Percentiles rank a stretch among this genome's conserved stretches.
Evolutionary conservation across 2,113 vertebrate genomes (phyloP).

Genomic region (Pogona vitticeps): DNA sequence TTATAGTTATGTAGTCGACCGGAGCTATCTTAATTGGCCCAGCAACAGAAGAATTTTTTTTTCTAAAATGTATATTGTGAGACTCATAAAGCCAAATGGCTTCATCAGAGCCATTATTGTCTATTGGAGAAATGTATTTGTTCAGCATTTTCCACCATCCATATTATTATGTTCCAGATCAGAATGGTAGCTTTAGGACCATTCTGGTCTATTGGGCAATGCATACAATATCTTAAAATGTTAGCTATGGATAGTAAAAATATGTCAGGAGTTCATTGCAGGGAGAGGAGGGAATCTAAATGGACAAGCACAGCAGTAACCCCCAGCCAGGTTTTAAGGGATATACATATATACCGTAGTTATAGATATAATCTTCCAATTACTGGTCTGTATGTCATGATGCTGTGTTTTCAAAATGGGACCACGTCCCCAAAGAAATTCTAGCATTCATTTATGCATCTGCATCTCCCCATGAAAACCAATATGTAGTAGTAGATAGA

Average conservation of each 20-base stretch:
- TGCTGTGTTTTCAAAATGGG: conserved; percentile 35
- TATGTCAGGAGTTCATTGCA: conserved; percentile 64
- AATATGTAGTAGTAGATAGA: no score
- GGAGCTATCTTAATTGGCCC: conserved; percentile 66
- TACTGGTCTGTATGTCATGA: conserved; percentile 11
- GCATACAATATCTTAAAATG: conserved; percentile 48
- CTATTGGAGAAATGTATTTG: conserved; percentile 58
- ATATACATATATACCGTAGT: conserved; percentile 31
- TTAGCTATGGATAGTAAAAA: conserved; percentile 65
- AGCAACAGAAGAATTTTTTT: conserved; percentile 58
- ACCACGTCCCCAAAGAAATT: not conserved
- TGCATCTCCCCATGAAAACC: not conserved
- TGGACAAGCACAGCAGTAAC: not conserved
- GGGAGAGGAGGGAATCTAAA: conserved; percentile 59
- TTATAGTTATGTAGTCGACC: conserved; percentile 63
- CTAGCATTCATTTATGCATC: not conserved
- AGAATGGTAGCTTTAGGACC: conserved; percentile 69
- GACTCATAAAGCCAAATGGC: conserved; percentile 59
- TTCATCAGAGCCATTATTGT: conserved; percentile 68
- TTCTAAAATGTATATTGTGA: conserved; percentile 64
- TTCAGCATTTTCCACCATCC: conserved; percentile 46
- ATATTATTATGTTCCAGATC: conserved; percentile 59
- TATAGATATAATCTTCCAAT: no score
- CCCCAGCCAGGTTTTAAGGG: conserved; percentile 51
- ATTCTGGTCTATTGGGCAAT: conserved; percentile 67